These are phyloP conservation scores for Enteromius anoplus DNA, from an alignment of 2,797 vertebrate genomes.

Conservation along the genomic window DNA sequence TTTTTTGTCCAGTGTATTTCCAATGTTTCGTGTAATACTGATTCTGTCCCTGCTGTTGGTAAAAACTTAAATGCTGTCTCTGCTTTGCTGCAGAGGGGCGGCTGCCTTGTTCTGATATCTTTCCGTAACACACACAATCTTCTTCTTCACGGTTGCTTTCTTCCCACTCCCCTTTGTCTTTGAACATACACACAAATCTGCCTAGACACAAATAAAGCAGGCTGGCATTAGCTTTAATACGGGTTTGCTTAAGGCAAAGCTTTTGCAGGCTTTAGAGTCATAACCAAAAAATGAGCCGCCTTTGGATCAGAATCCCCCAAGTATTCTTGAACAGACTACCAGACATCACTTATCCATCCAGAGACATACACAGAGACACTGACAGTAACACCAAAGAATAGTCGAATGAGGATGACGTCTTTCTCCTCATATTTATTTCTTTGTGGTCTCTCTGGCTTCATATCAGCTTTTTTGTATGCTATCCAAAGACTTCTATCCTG, in stretches of 20 bases:
- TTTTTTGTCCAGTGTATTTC: not conserved
- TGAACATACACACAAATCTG: conserved; percentile 1
- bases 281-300: not conserved
- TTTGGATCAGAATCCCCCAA: conserved; percentile 13
- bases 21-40: not conserved
- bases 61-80: conserved; percentile 6
- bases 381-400: conserved; percentile 5
- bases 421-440: conserved; percentile 9
- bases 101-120: conserved; percentile 14
- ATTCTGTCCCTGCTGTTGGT: not conserved
- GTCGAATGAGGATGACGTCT: not conserved
- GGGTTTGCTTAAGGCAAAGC: not conserved
- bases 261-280: conserved; percentile 16
- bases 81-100: not conserved
- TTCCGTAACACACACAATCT: not conserved
- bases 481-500: not conserved
- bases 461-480: not conserved
- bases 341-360: not conserved
- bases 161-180: not conserved
- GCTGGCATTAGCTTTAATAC: not conserved
- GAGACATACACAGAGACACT: not conserved
- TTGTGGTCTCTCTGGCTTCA: not conserved
- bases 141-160: not conserved
- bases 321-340: conserved; percentile 5
- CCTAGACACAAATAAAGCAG: not conserved